Conservation (phyloP, 2,113 vertebrate species). For the Pleuronectes platessa region DNA sequence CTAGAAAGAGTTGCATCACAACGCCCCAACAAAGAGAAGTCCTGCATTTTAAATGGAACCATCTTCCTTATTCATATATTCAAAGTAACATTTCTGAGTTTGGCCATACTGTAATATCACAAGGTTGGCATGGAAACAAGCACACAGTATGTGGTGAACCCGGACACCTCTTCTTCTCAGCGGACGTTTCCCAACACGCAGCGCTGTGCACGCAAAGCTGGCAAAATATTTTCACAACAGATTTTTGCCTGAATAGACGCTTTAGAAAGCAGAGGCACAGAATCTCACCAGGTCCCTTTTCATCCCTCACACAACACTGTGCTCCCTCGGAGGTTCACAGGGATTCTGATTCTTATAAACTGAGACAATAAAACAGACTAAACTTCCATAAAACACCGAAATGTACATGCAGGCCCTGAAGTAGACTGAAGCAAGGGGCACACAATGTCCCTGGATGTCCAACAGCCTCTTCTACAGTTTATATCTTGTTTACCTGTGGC, state of each 20-base stretch:
- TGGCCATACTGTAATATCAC: constrained; percentile 30
- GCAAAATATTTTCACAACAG: constrained; percentile 33
- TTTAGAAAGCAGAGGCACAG: constrained; percentile 1
- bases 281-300: background rate
- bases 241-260: background rate
- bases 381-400: background rate
- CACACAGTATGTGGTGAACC: constrained; percentile 59
- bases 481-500: background rate
- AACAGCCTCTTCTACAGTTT: background rate
- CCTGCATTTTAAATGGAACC: constrained; percentile 31
- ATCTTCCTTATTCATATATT: constrained; percentile 44
- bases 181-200: constrained; percentile 40
- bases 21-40: constrained; percentile 22
- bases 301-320: background rate
- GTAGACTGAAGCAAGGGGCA: background rate
- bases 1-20: constrained; percentile 11
- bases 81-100: constrained; percentile 48
- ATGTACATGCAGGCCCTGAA: background rate
- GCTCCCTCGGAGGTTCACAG: background rate
- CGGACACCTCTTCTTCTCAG: constrained; percentile 53
- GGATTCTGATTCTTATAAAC: background rate
- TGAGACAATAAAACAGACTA: background rate
- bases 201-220: constrained; percentile 20
- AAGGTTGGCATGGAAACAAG: constrained; percentile 78
- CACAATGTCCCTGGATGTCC: background rate